Percentiles rank a stretch among this genome's conserved stretches.
phyloP scores from a whole-genome alignment of 2,113 vertebrate species.

The Orycteropus afer region DNA sequence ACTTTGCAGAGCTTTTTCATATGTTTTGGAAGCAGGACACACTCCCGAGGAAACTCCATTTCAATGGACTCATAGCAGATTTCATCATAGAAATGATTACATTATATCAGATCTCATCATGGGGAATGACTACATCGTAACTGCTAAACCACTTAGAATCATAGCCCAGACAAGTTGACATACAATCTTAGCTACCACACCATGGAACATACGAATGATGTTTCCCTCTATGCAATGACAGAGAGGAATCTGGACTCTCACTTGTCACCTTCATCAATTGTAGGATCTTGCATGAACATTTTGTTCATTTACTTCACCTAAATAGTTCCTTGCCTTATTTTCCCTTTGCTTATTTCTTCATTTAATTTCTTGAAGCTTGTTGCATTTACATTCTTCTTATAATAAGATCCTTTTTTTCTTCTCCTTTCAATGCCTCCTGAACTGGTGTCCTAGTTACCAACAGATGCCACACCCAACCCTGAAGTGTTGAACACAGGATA shows the following conservation, averaged over 20 bases:
- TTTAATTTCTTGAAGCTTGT: conserved; percentile 21
- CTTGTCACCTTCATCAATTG: neutral
- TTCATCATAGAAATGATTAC: no score
- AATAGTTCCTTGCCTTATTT: conserved; percentile 4
- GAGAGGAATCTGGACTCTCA: neutral
- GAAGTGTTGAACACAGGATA: neutral
- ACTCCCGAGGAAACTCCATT: no score
- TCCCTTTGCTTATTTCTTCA: neutral
- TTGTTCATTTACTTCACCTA: neutral
- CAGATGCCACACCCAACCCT: neutral
- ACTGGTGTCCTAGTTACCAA: neutral
- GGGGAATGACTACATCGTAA: no score
- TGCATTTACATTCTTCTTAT: conserved; percentile 26
- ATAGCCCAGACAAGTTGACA: no score
- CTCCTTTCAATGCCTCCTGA: neutral
- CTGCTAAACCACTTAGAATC: no score
- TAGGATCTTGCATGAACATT: neutral
- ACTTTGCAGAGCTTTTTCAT: no score
- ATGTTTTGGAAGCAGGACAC: no score
- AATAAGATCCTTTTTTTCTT: neutral
- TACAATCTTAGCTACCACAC: no score
- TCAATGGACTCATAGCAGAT: no score
- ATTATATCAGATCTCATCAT: no score
- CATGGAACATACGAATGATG: neutral
- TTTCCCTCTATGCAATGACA: neutral